A percentile compares a stretch with the other conserved stretches of the same genome.
Evolutionary conservation across 2,888 invertebrate genomes (phyloP).

Genomic region (Pyralis farinalis): DNA sequence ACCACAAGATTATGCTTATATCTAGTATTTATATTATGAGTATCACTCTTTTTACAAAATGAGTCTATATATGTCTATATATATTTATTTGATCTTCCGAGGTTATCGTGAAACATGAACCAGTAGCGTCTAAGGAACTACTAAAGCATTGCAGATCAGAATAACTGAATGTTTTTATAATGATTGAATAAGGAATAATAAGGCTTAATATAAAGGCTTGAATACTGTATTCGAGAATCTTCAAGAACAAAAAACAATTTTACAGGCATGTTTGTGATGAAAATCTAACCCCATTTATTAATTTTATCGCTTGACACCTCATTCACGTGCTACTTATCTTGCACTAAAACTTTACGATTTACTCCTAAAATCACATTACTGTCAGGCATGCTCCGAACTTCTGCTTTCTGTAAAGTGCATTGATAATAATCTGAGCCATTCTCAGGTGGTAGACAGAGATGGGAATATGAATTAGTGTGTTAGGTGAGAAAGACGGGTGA

Average conservation of each 20-base stretch:
- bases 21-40: too few relatives aligned
- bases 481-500: conserved; percentile 36
- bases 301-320: conserved; percentile 76
- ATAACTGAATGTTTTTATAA: too few relatives aligned
- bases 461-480: conserved; percentile 15
- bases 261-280: conserved; percentile 34
- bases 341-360: conserved; percentile 73
- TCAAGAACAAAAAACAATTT: conserved; percentile 26
- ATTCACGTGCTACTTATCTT: conserved; percentile 60
- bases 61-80: too few relatives aligned
- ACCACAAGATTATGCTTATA: too few relatives aligned
- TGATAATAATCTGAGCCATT: conserved; percentile 76
- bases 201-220: too few relatives aligned
- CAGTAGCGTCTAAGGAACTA: too few relatives aligned
- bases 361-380: conserved; percentile 76
- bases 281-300: conserved; percentile 62
- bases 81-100: too few relatives aligned
- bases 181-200: too few relatives aligned
- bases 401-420: conserved; percentile 81
- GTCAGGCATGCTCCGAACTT: conserved; percentile 67
- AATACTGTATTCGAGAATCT: too few relatives aligned
- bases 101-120: too few relatives aligned
- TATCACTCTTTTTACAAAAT: too few relatives aligned
- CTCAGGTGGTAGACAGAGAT: conserved; percentile 47
- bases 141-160: too few relatives aligned